Evolutionary conservation across 2,113 vertebrate genomes (phyloP).

Genomic region (Eublepharis macularius): DNA sequence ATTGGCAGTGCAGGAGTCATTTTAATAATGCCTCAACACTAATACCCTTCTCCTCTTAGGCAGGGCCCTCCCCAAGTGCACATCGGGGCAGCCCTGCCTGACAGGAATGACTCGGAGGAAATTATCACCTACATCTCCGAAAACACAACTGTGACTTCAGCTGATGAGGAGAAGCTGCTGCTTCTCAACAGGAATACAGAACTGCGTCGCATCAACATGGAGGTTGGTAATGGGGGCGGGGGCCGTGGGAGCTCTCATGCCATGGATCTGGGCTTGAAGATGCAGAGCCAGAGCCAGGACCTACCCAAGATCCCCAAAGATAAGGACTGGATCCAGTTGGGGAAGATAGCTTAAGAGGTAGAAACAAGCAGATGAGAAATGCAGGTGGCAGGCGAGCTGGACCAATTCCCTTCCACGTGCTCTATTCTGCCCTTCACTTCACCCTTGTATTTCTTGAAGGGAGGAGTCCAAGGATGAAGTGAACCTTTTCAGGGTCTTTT

Average conservation of each 20-base stretch:
- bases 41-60: not conserved
- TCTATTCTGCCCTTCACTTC: not conserved
- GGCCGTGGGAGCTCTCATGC: not conserved
- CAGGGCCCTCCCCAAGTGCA: not conserved
- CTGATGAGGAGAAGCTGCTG: slow-evolving; percentile 79
- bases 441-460: not conserved
- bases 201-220: slow-evolving; percentile 76
- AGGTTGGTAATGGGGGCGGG: slow-evolving; percentile 60
- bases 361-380: too few species aligned
- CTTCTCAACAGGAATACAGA: slow-evolving; percentile 81
- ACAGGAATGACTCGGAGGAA: slow-evolving; percentile 60
- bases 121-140: slow-evolving; percentile 79
- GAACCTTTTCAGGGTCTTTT: not conserved
- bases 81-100: not conserved
- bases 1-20: not conserved
- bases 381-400: too few species aligned
- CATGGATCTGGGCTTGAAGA: not conserved
- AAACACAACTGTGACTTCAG: slow-evolving; percentile 79
- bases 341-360: too few species aligned
- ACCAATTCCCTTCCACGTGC: too few species aligned
- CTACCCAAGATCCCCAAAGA: too few species aligned
- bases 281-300: not conserved
- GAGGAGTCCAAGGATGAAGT: not conserved
- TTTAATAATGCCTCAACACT: not conserved
- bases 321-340: too few species aligned